Evolutionary conservation across 1,140 invertebrate genomes (phyloP), one percentile per base, ranked within the genome.

Genomic region (Drosophila erecta): DNA sequence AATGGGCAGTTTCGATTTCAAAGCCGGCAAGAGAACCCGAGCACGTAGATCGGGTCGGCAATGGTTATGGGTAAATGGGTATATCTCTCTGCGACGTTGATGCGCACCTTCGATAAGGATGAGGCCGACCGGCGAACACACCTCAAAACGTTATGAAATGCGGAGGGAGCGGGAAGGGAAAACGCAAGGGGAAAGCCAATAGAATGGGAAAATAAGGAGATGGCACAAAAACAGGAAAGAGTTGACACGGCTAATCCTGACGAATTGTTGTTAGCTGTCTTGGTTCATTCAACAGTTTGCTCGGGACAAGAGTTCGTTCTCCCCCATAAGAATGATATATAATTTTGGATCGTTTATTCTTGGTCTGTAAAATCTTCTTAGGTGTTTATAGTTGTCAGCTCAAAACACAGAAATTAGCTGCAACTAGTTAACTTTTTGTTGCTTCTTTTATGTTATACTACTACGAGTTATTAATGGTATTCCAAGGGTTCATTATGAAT

Each of bases 21-120:
- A 86, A 86, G 83, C 50, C 75, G 14, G 15, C 24, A 33, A 15
- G 62, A 66, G 56, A 57, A 75, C 58, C 60, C 57, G 59, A 62
- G 67, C 81, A 85, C 81, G 81, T 81, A 83, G 76, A 51, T 55
- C 50, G 51, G 35, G 20, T 27, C 49, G 67, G 50, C 57, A 61
- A 51, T 71, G 41, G 30, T 46, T 40, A 71, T 41, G 62, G 72
- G 41, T 24, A 46, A 33, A 70, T 37, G 62, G 71, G 44, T 44
- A 44, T 70, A 61, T 50, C 40, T 64, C 57, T 75, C 54, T 76
- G 81, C 76, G 81, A 81, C 83, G 81, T 72, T 87, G 81, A 86
- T 86, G 81, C 79, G 81, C 83, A 83, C 81, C 83, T 86, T 76
- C 66, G 81, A 86, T 86, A 86, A 86, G 81, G 79, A 87, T 81